These are phyloP conservation scores for Acleris laterana DNA, from an alignment of 2,888 invertebrate species.

Conservation along the genomic window DNA sequence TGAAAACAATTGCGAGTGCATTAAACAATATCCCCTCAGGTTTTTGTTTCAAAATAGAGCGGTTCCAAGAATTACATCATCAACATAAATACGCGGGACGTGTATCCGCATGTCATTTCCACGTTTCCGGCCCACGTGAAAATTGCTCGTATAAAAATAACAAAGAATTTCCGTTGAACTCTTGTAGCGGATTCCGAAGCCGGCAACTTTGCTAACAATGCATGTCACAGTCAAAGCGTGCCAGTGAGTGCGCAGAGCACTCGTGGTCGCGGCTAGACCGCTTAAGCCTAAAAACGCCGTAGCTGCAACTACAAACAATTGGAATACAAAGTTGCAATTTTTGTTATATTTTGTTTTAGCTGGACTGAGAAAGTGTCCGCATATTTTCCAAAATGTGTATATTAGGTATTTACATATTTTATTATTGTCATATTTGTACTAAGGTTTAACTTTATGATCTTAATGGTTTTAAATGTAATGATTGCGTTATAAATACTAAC, in stretches of 20 bases:
- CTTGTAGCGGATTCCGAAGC: slow-evolving; percentile 33
- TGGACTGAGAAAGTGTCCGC: too few species aligned
- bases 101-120: slow-evolving; percentile 34
- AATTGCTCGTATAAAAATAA: slow-evolving; percentile 36
- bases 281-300: background rate
- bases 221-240: slow-evolving; percentile 68
- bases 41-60: background rate
- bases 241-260: slow-evolving; percentile 42
- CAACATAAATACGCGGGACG: slow-evolving; percentile 11
- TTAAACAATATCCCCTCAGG: too few species aligned
- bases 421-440: too few species aligned
- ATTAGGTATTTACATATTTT: too few species aligned
- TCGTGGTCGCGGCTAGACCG: slow-evolving; percentile 2
- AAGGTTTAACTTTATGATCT: too few species aligned
- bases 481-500: too few species aligned
- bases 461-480: too few species aligned
- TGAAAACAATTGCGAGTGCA: too few species aligned
- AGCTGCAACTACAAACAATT: too few species aligned
- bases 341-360: too few species aligned
- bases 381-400: too few species aligned
- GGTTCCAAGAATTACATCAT: slow-evolving; percentile 19
- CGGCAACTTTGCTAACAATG: slow-evolving; percentile 58
- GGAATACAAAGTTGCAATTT: too few species aligned
- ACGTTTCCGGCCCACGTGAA: slow-evolving; percentile 34
- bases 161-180: slow-evolving; percentile 34